Evolutionary conservation across 2,797 vertebrate genomes (phyloP).

Genomic region (Spatula clypeata): DNA sequence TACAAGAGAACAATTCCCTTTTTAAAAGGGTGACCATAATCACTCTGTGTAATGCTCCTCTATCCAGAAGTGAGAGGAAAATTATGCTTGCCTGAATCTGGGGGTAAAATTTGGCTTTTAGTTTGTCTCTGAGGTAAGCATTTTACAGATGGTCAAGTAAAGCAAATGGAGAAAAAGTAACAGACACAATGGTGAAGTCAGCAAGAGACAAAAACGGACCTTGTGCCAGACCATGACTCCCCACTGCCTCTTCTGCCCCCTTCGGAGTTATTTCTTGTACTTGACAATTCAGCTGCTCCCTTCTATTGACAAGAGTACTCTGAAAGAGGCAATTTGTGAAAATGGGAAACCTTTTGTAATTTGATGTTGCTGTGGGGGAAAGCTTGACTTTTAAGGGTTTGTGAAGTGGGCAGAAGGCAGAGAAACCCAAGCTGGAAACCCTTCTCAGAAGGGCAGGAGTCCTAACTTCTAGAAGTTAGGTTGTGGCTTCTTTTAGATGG

Average conservation of each 20-base stretch:
- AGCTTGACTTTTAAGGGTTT: neutral
- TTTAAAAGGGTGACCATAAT: neutral
- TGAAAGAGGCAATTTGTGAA: neutral
- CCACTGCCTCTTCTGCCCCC: neutral
- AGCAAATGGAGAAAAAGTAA: neutral
- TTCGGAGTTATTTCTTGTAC: neutral
- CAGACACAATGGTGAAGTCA: too few relatives aligned
- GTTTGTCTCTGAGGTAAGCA: neutral
- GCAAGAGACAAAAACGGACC: neutral
- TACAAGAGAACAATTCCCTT: neutral
- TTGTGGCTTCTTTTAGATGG: neutral
- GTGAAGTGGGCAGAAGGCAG: neutral
- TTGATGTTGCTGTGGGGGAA: neutral
- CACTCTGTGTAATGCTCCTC: neutral
- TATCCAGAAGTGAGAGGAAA: neutral
- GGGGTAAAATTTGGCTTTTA: neutral
- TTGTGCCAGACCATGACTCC: neutral
- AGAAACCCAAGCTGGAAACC: neutral
- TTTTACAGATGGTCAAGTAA: neutral
- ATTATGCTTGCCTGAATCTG: neutral
- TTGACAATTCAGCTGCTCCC: neutral
- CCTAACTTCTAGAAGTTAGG: neutral
- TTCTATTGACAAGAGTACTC: neutral
- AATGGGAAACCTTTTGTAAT: neutral
- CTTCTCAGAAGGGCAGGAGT: neutral